These are phyloP conservation scores for Antheraea pernyi DNA, from an alignment of 1,140 invertebrate species.

Conservation along the genomic window DNA sequence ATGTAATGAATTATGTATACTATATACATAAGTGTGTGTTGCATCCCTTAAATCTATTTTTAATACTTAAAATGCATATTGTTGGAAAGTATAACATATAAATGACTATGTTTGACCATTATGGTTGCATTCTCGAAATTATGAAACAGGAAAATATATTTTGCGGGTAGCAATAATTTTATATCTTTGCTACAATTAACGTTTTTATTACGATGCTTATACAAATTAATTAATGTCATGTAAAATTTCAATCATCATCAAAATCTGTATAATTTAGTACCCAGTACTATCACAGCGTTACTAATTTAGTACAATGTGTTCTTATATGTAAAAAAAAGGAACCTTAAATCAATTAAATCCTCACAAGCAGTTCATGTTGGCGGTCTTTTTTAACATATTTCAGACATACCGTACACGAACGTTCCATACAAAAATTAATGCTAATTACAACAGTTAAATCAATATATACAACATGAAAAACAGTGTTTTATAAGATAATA, in stretches of 20 bases:
- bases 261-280: too few relatives aligned
- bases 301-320: neutral
- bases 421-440: conserved; percentile 18
- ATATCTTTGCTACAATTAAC: too few relatives aligned
- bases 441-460: conserved; percentile 13
- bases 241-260: too few relatives aligned
- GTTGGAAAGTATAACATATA: too few relatives aligned
- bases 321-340: neutral
- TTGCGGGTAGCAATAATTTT: too few relatives aligned
- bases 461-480: neutral
- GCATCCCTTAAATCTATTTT: neutral
- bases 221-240: too few relatives aligned
- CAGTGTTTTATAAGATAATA: neutral
- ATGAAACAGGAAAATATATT: too few relatives aligned
- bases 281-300: neutral
- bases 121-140: too few relatives aligned
- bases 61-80: neutral
- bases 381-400: conserved; percentile 35
- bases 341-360: neutral
- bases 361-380: neutral
- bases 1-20: conserved; percentile 6
- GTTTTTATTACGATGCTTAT: too few relatives aligned
- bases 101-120: too few relatives aligned
- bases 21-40: conserved; percentile 2
- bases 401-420: conserved; percentile 17